Evolutionary conservation across 2,113 vertebrate species (phyloP), one percentile per base, ranked within the genome.

Genomic region (Sorex fumeus): DNA sequence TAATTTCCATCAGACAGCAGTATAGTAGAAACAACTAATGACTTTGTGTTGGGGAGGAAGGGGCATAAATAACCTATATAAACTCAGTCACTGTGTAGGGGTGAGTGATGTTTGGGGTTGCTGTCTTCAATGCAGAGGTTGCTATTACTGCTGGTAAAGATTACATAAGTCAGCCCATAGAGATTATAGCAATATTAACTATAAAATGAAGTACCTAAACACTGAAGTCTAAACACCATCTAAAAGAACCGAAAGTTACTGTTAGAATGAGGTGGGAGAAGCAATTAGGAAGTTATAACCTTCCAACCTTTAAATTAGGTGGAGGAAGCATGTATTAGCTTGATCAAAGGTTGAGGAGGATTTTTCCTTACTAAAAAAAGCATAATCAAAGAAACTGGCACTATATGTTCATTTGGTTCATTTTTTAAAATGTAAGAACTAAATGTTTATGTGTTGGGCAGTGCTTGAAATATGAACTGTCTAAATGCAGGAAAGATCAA

Each of bases 291-390:
- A 88, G 30, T 74, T 88, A 75, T 15, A 90, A 28, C 9, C 50
- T 87, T 91, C 1, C 45, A 27, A 16, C 34, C 91, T 86, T n/a
- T 81, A 53, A 86, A 91, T 94, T 95, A 86, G 72, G 34, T 91
- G 34, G 50, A 75, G 19, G n/a, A 47, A 82, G 72, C 11, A 84
- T 40, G 2, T 11, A 86, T 89, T 72, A 88, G 32, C 62, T 76
- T 84, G 45, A 91, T 12, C 36, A 74, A 32, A 64, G n/a, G 93
- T 76, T 94, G 45, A 89, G 27, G 76, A 84, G 64, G 2, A 64
- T 82, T 6, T 25, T 64, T 89, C 43, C 40, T 28, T 3, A 11
- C 30, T 81, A 77, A 32, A 76, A 76, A 92, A 74, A 16, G 36
- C 23, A 84, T 84, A 84, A 27, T 84, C 6, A 8, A 77, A 81